Conservation (phyloP, 2,113 vertebrate genomes). For the Pomatostomus ruficeps region DNA sequence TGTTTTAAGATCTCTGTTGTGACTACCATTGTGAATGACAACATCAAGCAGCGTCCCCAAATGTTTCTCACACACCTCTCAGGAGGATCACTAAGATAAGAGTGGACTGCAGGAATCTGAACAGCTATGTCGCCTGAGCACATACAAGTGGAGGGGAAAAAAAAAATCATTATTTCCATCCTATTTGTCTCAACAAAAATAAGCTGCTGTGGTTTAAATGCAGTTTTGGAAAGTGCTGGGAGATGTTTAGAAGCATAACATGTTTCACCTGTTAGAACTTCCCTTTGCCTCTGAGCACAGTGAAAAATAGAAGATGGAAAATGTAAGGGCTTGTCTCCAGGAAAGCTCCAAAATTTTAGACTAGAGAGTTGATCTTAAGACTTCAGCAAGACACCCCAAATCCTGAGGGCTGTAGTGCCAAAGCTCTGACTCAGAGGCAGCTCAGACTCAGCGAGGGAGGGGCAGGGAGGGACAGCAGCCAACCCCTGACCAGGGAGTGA, state of each 20-base stretch:
- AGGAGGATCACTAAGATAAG: not conserved
- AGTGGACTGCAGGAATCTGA: not conserved
- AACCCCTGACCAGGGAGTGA: not conserved
- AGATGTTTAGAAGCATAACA: not conserved
- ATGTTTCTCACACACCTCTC: not conserved
- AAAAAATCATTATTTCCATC: not conserved
- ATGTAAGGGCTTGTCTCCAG: not conserved
- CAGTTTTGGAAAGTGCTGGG: not conserved
- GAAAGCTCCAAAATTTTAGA: not conserved
- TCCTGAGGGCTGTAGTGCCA: rapidly evolving
- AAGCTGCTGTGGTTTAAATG: not conserved
- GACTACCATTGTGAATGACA: not conserved
- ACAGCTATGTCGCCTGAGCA: not conserved
- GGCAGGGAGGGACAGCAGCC: not conserved
- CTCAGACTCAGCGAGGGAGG: not conserved
- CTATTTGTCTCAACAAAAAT: not conserved
- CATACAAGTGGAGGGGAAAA: not conserved
- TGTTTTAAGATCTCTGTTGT: constrained; percentile 38
- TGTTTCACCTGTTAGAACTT: not conserved
- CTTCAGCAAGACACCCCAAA: not conserved
- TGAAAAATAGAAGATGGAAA: not conserved
- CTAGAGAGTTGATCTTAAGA: not conserved
- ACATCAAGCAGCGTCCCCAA: constrained; percentile 7
- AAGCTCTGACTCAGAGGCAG: not conserved
- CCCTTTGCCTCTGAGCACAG: not conserved